phyloP scores from a whole-genome alignment of 2,888 invertebrate genomes.

The Agrotis ipsilon region DNA sequence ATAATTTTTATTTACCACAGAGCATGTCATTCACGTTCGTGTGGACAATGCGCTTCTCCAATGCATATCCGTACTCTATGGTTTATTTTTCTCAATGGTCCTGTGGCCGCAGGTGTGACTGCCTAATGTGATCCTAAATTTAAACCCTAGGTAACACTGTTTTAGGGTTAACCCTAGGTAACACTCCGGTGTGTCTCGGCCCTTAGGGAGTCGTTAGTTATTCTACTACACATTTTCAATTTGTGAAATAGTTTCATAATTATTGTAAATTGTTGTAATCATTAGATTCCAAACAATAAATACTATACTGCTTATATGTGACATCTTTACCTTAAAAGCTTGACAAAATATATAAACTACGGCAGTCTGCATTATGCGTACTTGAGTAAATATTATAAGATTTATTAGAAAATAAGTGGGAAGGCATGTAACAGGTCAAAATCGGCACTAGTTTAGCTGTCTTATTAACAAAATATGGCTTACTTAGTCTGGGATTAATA shows the following conservation, averaged over 20 bases:
- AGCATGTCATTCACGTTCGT: too few species aligned
- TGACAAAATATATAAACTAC: neutral
- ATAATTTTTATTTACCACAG: too few species aligned
- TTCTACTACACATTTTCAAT: too few species aligned
- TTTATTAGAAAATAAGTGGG: constrained; percentile 5
- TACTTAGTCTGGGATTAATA: constrained; percentile 18
- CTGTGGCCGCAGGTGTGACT: neutral
- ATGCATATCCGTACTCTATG: neutral
- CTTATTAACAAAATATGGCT: neutral
- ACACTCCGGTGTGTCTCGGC: too few species aligned
- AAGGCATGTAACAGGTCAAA: too few species aligned
- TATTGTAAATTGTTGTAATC: constrained; percentile 1
- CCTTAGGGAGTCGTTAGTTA: too few species aligned
- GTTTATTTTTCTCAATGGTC: neutral
- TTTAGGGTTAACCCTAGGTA: too few species aligned
- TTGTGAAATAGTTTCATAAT: neutral
- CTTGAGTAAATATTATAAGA: neutral
- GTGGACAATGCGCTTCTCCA: too few species aligned
- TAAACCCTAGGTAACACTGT: neutral
- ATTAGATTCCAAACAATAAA: neutral
- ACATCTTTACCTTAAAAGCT: neutral
- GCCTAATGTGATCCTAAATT: neutral
- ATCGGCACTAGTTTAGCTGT: neutral
- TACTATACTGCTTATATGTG: neutral
- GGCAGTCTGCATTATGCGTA: neutral